phyloP scores from a whole-genome alignment of 1,140 invertebrate genomes.

The Pseudomyrmex gracilis region DNA sequence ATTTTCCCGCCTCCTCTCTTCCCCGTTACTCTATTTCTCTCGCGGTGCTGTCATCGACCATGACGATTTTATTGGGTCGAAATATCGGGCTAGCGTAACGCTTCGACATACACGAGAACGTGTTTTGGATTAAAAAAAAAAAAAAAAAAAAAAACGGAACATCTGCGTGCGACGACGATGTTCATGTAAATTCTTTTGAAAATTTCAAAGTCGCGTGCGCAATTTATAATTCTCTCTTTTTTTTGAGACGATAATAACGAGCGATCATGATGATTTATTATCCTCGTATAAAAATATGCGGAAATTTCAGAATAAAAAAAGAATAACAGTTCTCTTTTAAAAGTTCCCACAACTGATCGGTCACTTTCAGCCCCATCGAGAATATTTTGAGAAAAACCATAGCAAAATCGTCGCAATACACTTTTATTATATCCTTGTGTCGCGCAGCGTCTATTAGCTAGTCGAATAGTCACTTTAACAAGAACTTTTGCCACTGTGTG shows the following conservation, averaged over 20 bases:
- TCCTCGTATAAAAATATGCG: background rate
- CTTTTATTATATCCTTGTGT: constrained; percentile 23
- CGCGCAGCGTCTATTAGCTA: constrained; percentile 20
- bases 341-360: no score
- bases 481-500: constrained; percentile 59
- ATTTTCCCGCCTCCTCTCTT: no score
- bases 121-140: constrained; percentile 53
- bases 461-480: constrained; percentile 43
- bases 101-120: constrained; percentile 70
- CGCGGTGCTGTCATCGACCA: constrained; percentile 59
- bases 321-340: background rate
- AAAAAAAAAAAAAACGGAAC: constrained; percentile 31
- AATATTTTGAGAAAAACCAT: background rate
- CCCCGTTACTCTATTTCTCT: constrained; percentile 22
- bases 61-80: constrained; percentile 66
- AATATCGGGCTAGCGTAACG: constrained; percentile 79
- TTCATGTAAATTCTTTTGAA: constrained; percentile 24
- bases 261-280: background rate
- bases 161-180: background rate
- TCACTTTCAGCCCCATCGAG: no score
- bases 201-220: constrained; percentile 8
- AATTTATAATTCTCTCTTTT: background rate
- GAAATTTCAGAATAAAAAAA: background rate
- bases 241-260: background rate
- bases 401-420: background rate